Evolutionary conservation across 2,888 invertebrate genomes (phyloP).

Genomic region (Esperia sulphurella): DNA sequence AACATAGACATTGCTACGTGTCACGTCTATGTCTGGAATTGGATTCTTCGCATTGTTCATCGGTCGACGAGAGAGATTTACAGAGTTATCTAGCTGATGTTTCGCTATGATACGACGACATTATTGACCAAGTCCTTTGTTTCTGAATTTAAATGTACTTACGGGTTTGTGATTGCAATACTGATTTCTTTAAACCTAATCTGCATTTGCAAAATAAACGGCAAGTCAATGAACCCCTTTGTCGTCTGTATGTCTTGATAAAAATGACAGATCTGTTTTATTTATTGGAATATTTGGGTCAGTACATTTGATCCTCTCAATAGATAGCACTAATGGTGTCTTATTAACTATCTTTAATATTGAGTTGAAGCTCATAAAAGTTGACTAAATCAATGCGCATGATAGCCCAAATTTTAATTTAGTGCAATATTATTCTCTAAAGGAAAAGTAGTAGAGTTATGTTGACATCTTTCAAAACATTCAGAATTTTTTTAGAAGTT

Average conservation of each 20-base stretch:
- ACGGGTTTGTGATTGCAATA: not conserved
- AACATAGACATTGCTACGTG: not conserved
- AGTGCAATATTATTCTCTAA: too few species aligned
- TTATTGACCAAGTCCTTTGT: not conserved
- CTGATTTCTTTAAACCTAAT: not conserved
- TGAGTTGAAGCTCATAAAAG: too few species aligned
- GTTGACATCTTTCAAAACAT: too few species aligned
- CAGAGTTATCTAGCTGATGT: not conserved
- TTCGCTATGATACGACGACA: not conserved
- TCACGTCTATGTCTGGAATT: not conserved
- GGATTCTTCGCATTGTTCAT: not conserved
- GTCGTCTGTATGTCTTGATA: not conserved
- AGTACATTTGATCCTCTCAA: conserved; percentile 1
- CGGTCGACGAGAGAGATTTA: conserved; percentile 2
- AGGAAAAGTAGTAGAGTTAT: too few species aligned
- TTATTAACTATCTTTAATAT: not conserved
- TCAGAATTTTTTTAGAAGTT: too few species aligned
- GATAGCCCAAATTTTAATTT: too few species aligned
- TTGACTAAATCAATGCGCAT: too few species aligned
- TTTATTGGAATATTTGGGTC: conserved; percentile 4
- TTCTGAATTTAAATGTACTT: not conserved
- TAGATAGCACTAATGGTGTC: not conserved
- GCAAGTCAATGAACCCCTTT: not conserved
- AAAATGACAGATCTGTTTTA: conserved; percentile 5
- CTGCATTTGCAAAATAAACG: conserved; percentile 1